A percentile compares a stretch with the other conserved stretches of the same genome.
Conservation (phyloP, 1,140 invertebrate species). For the Drosophila pseudoobscura region DNA sequence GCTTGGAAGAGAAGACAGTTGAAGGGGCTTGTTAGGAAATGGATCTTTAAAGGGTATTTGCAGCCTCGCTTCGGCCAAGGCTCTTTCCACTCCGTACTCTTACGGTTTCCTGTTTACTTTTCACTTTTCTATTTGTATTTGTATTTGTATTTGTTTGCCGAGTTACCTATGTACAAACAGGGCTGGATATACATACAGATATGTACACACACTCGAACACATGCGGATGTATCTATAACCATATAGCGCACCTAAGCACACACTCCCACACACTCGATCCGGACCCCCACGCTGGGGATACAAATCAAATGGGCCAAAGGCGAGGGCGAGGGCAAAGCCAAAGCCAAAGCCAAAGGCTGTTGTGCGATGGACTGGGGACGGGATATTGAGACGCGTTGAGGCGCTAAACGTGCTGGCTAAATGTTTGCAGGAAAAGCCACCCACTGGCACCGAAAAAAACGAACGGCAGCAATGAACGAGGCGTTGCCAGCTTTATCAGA, state of each 20-base stretch:
- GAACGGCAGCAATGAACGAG: slow-evolving; percentile 16
- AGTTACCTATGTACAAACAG: slow-evolving; percentile 12
- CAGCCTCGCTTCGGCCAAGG: no score
- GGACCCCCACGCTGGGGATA: slow-evolving; percentile 20
- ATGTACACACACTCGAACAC: neutral
- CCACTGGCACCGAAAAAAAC: slow-evolving; percentile 16
- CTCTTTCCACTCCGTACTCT: no score
- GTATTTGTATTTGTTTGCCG: slow-evolving; percentile 8
- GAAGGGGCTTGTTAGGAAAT: no score
- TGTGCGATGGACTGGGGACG: slow-evolving; percentile 3
- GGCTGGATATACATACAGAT: slow-evolving; percentile 1
- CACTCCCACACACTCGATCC: slow-evolving; percentile 9
- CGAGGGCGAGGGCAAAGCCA: neutral
- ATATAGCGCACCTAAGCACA: slow-evolving; percentile 34
- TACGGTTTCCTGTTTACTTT: neutral
- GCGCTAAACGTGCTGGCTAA: slow-evolving; percentile 62
- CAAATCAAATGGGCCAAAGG: slow-evolving; percentile 64
- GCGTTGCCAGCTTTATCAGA: slow-evolving; percentile 15
- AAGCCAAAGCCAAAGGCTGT: neutral
- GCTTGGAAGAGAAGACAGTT: no score
- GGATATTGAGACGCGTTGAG: slow-evolving; percentile 41
- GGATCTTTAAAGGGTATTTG: no score
- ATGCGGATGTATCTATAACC: no score
- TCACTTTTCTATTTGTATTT: no score
- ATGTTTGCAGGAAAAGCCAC: slow-evolving; percentile 33